phyloP scores from a whole-genome alignment of 2,888 invertebrate genomes.

The Pinctada fucata region DNA sequence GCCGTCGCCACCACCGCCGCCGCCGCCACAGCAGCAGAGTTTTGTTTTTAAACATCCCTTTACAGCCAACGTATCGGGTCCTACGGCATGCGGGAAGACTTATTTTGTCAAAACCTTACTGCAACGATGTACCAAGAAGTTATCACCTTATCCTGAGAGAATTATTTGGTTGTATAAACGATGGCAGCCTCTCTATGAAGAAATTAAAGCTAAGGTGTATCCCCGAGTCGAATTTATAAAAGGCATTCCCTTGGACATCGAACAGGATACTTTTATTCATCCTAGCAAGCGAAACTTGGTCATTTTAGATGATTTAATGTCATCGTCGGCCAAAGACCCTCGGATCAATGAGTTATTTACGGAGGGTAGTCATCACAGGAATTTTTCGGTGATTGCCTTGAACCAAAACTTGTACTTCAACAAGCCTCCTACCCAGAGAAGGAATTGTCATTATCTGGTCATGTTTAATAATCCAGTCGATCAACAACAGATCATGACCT shows the following conservation, averaged over 20 bases:
- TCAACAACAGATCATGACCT: constrained; percentile 40
- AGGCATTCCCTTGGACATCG: constrained; percentile 46
- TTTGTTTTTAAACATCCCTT: constrained; percentile 11
- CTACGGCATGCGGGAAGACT: constrained; percentile 12
- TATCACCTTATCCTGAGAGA: constrained; percentile 36
- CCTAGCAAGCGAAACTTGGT: constrained; percentile 40
- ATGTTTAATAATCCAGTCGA: constrained; percentile 52
- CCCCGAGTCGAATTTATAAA: constrained; percentile 43
- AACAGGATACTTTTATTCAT: constrained; percentile 39
- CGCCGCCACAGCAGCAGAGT: background rate
- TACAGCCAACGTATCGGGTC: constrained; percentile 16
- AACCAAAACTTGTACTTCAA: constrained; percentile 46
- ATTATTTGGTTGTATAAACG: constrained; percentile 46
- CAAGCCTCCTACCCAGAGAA: constrained; percentile 47
- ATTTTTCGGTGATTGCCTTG: constrained; percentile 41
- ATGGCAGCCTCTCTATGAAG: constrained; percentile 42
- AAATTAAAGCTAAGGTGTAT: constrained; percentile 23
- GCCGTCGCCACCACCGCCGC: too few relatives aligned
- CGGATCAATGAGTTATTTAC: constrained; percentile 45
- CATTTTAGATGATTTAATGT: constrained; percentile 44
- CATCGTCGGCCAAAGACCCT: constrained; percentile 32
- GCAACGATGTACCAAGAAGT: constrained; percentile 4
- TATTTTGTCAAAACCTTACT: constrained; percentile 17
- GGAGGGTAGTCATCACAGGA: constrained; percentile 46
- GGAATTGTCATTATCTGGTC: constrained; percentile 50